Conservation (phyloP, 2,797 vertebrate genomes). For the Cygnus olor region DNA sequence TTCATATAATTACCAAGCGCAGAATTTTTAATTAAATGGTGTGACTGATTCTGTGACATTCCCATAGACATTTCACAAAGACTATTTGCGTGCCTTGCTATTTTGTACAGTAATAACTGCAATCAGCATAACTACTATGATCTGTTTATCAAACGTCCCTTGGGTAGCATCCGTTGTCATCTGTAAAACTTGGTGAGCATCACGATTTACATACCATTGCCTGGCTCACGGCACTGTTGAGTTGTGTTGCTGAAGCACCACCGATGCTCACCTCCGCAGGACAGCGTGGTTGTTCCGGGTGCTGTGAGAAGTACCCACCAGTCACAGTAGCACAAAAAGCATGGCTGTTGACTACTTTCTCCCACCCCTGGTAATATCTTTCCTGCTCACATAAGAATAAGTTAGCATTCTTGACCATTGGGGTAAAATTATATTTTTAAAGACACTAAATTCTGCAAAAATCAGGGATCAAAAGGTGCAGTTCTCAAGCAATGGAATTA, state of each 20-base stretch:
- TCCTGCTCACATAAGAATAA: not conserved
- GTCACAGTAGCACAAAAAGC: not conserved
- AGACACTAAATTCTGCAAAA: too few species aligned
- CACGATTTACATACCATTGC: not conserved
- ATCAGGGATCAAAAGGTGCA: not conserved
- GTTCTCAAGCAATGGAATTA: not conserved
- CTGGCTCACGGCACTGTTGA: not conserved
- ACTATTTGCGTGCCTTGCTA: conserved; percentile 12
- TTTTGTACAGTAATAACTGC: conserved; percentile 5
- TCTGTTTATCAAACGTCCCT: conserved; percentile 49
- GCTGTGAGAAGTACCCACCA: accelerated
- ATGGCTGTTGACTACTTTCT: not conserved
- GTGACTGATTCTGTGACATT: conserved; percentile 21
- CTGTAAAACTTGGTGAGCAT: not conserved
- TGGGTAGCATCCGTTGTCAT: conserved; percentile 6
- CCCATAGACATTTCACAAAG: not conserved
- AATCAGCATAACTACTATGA: conserved; percentile 20
- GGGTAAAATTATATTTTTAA: too few species aligned
- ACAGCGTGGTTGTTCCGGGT: accelerated
- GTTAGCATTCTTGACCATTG: too few species aligned
- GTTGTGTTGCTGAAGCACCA: not conserved
- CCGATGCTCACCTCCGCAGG: not conserved
- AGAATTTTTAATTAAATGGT: not conserved
- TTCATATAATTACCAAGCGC: not conserved
- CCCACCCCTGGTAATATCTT: not conserved